Evolutionary conservation across 2,888 invertebrate genomes (phyloP).

Genomic region (Drosophila neutralis): DNA sequence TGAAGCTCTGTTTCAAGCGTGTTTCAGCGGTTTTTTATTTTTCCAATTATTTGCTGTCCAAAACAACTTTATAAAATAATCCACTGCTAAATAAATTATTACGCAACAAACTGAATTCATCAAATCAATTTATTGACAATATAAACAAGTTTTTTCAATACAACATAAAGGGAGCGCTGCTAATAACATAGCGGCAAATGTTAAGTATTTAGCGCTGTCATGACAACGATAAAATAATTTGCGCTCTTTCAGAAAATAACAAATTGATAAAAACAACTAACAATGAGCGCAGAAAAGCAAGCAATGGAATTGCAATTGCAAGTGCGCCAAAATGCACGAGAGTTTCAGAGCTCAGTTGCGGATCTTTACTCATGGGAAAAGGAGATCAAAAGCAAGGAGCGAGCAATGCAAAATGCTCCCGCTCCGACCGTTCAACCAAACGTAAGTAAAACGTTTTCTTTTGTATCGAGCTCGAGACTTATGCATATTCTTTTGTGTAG

Average conservation of each 20-base stretch:
- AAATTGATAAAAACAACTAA: conserved; percentile 21
- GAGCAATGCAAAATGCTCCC: conserved; percentile 63
- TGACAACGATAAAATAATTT: conserved; percentile 51
- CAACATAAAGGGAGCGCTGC: conserved; percentile 1
- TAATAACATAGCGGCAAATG: conserved; percentile 3
- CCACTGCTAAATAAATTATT: neutral
- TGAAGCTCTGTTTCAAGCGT: neutral
- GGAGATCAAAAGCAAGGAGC: conserved; percentile 83
- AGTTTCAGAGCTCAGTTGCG: conserved; percentile 73
- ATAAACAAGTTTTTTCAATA: neutral
- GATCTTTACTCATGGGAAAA: conserved; percentile 83
- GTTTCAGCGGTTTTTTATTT: too few relatives aligned
- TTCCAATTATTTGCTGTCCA: neutral
- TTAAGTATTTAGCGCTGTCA: conserved; percentile 37
- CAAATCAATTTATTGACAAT: neutral
- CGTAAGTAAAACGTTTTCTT: conserved; percentile 40
- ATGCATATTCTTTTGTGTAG: conserved; percentile 15
- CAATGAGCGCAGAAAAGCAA: conserved; percentile 62
- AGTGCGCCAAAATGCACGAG: conserved; percentile 81
- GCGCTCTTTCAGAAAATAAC: conserved; percentile 43
- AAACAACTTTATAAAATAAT: neutral
- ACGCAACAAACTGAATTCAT: neutral
- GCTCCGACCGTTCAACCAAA: conserved; percentile 36
- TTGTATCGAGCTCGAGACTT: neutral
- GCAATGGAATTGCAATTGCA: conserved; percentile 84